Conservation (phyloP, 2,888 invertebrate species). For the Cremastinae sp. region DNA sequence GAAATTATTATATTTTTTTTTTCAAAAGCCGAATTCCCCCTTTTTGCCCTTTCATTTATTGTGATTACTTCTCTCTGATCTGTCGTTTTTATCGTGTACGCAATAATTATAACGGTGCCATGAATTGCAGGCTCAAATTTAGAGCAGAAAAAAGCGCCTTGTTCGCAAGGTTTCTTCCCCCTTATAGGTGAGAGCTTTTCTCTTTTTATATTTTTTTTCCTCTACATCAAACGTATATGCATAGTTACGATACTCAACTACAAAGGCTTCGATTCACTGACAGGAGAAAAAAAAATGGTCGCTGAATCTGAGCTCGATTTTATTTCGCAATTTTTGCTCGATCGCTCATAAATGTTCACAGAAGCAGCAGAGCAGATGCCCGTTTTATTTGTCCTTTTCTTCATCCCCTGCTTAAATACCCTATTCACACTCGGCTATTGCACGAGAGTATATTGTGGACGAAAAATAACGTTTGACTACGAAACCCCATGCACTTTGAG, state of each 20-base stretch:
- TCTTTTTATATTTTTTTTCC: conserved; percentile 1
- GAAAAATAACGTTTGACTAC: no score
- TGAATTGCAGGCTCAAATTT: conserved; percentile 44
- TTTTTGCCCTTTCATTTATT: conserved; percentile 14
- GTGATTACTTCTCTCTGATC: conserved; percentile 24
- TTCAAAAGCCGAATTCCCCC: conserved; percentile 23
- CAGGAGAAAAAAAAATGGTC: conserved; percentile 6
- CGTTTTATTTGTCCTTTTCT: conserved; percentile 44
- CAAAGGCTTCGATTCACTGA: conserved; percentile 4
- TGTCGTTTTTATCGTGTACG: conserved; percentile 25
- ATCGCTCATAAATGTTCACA: conserved; percentile 16
- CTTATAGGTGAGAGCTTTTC: conserved; percentile 19
- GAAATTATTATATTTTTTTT: background rate
- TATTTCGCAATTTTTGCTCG: conserved; percentile 27
- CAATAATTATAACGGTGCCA: conserved; percentile 50
- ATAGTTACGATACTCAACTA: conserved; percentile 49
- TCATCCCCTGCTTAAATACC: background rate
- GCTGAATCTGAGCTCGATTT: conserved; percentile 20
- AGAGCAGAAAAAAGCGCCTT: conserved; percentile 33
- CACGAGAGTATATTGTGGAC: background rate
- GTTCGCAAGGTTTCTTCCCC: conserved; percentile 40
- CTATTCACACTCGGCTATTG: background rate
- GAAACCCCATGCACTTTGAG: no score
- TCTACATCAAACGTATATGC: background rate
- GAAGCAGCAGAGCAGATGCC: conserved; percentile 58